These are phyloP conservation scores for Drosophila trapezifrons DNA, from an alignment of 1,140 invertebrate species.

Conservation along the genomic window DNA sequence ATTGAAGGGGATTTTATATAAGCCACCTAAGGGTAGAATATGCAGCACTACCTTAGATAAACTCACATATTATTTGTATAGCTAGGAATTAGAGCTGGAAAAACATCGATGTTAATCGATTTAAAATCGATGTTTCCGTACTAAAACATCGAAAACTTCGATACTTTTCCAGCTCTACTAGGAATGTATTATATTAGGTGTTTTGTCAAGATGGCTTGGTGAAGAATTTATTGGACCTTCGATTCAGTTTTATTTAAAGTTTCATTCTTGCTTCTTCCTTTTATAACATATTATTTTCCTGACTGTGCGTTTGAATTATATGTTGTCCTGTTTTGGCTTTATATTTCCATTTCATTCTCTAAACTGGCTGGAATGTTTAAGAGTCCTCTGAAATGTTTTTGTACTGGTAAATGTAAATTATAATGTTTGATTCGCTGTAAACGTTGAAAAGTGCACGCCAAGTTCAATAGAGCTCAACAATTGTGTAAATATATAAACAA, in stretches of 20 bases:
- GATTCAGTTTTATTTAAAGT: neutral
- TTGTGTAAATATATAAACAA: conserved; percentile 36
- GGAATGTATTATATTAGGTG: neutral
- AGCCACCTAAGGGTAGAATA: neutral
- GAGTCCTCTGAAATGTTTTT: neutral
- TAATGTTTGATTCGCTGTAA: conserved; percentile 13
- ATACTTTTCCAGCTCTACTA: too few relatives aligned
- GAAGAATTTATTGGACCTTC: neutral
- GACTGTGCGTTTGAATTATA: neutral
- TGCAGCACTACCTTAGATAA: neutral
- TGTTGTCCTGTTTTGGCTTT: neutral
- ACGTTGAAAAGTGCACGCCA: conserved; percentile 36
- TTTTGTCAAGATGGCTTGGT: neutral
- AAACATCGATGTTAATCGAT: too few relatives aligned
- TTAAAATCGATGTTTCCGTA: too few relatives aligned
- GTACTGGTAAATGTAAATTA: neutral
- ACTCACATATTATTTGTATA: neutral
- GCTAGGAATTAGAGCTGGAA: too few relatives aligned
- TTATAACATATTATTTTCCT: neutral
- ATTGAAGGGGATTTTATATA: neutral
- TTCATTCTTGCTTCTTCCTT: neutral
- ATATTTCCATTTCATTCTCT: neutral
- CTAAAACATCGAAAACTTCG: too few relatives aligned
- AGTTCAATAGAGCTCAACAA: conserved; percentile 12
- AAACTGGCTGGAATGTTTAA: neutral